phyloP scores from a whole-genome alignment of 2,888 invertebrate genomes.

The Blastobasis adustella region DNA sequence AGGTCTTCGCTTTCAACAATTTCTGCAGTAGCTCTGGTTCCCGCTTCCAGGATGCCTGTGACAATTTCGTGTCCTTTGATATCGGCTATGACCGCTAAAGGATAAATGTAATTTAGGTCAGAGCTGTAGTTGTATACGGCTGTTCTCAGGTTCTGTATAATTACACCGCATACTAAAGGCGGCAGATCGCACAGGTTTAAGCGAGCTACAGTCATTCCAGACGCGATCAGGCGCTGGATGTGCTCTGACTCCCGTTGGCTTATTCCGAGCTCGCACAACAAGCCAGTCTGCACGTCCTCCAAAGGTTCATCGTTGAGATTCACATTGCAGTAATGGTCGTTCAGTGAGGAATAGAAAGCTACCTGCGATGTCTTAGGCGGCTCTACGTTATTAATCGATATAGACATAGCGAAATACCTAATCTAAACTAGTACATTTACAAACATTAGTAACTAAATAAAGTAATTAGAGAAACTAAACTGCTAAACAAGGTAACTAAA shows the following conservation, averaged over 20 bases:
- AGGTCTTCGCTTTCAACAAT: constrained; percentile 28
- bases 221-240: constrained; percentile 23
- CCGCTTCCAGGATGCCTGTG: constrained; percentile 13
- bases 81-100: constrained; percentile 23
- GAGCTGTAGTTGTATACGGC: constrained; percentile 24
- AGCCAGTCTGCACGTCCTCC: constrained; percentile 17
- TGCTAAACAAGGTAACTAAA: no score
- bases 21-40: constrained; percentile 9
- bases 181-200: constrained; percentile 22
- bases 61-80: constrained; percentile 16
- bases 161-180: constrained; percentile 19
- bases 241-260: constrained; percentile 15
- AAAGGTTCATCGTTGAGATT: constrained; percentile 13
- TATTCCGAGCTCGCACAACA: constrained; percentile 18
- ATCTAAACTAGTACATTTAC: no score
- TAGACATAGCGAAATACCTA: no score
- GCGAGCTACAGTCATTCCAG: constrained; percentile 27
- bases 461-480: no score
- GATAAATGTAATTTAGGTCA: constrained; percentile 24
- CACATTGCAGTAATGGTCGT: constrained; percentile 15
- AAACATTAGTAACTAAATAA: no score
- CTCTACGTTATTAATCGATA: no score
- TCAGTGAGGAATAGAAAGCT: constrained; percentile 1
- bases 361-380: no score
- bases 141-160: constrained; percentile 22